A percentile compares a stretch with the other conserved stretches of the same genome.
These are phyloP conservation scores for Pteronura brasiliensis DNA, from an alignment of 2,113 vertebrate genomes.

Conservation along the genomic window DNA sequence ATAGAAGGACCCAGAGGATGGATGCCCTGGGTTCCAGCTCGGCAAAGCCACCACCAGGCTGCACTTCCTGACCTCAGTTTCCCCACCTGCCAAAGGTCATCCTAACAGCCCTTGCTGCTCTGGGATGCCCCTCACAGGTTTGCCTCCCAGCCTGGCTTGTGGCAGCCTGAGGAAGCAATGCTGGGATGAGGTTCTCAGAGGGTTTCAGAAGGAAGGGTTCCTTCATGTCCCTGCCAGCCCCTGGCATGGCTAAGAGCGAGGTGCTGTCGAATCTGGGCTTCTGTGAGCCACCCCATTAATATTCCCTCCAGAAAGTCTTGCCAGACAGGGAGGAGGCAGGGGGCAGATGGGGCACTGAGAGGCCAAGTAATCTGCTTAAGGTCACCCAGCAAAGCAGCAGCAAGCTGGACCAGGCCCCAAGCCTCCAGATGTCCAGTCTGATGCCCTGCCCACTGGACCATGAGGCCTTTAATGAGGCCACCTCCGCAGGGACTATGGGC, in stretches of 20 bases:
- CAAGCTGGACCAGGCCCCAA: slow-evolving; percentile 72
- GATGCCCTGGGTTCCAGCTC: not conserved
- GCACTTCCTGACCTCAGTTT: not conserved
- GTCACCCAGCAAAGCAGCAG: slow-evolving; percentile 76
- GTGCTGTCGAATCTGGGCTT: not conserved
- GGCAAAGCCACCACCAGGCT: not conserved
- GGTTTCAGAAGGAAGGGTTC: not conserved
- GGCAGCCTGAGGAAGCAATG: not conserved
- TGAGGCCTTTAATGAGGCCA: slow-evolving; percentile 79
- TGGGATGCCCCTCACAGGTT: not conserved
- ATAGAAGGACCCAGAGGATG: not conserved
- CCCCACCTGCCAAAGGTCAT: not conserved
- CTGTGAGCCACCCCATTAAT: slow-evolving; percentile 37
- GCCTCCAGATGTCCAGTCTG: slow-evolving; percentile 78
- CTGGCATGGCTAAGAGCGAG: not conserved
- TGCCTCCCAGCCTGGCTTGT: not conserved
- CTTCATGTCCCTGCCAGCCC: not conserved
- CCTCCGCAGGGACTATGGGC: slow-evolving; percentile 66
- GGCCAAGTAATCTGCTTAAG: slow-evolving; percentile 77
- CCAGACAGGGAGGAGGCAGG: slow-evolving; percentile 68
- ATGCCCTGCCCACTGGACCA: slow-evolving; percentile 77
- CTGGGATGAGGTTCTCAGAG: not conserved
- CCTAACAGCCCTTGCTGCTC: not conserved
- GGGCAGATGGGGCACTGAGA: slow-evolving; percentile 75
- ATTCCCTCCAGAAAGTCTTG: slow-evolving; percentile 50